phyloP scores from a whole-genome alignment of 2,113 vertebrate species.

The Propithecus coquereli region DNA sequence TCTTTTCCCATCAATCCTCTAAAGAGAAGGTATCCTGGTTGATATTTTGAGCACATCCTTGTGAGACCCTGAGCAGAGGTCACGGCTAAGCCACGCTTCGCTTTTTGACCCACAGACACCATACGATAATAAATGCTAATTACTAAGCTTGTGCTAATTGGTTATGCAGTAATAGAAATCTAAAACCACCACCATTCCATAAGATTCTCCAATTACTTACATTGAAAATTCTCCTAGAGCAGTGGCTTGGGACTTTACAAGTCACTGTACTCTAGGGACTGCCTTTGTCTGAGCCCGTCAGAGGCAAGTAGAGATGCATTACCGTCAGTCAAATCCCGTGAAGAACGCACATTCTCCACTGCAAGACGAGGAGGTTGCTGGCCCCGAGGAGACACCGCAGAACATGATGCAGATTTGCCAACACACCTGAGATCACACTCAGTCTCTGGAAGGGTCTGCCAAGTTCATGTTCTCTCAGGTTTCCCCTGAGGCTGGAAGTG shows the following conservation, averaged over 20 bases:
- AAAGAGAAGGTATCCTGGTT: not conserved
- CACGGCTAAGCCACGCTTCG: no score
- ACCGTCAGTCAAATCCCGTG: accelerated
- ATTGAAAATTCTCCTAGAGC: not conserved
- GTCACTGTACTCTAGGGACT: not conserved
- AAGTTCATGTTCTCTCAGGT: not conserved
- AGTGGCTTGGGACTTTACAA: accelerated
- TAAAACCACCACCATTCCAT: accelerated
- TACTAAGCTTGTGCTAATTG: no score
- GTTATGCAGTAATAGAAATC: no score
- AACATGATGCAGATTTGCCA: not conserved
- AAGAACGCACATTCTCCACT: accelerated
- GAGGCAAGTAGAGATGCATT: accelerated
- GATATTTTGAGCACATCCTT: no score
- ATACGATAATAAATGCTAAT: accelerated
- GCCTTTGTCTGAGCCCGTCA: not conserved
- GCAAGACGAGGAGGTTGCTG: not conserved
- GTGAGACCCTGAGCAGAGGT: accelerated
- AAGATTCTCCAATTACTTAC: no score
- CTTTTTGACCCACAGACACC: not conserved
- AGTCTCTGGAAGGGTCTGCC: not conserved
- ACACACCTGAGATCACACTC: not conserved
- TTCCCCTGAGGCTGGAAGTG: accelerated
- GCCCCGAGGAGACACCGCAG: accelerated
- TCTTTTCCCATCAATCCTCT: no score